Conservation (phyloP, 2,888 invertebrate genomes). For the Lottia scabra region DNA sequence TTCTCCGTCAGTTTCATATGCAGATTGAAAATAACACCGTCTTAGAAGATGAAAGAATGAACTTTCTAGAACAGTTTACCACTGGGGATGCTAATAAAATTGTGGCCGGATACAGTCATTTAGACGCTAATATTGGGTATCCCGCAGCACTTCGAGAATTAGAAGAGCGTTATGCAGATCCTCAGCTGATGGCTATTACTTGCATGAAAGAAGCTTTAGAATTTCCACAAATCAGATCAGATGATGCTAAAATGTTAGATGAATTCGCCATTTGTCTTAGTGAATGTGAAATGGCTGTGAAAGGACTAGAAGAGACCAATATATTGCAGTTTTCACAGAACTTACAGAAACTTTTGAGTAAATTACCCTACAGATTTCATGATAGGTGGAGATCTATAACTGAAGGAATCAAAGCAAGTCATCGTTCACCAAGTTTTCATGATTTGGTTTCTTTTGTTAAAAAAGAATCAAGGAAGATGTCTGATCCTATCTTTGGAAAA, state of each 20-base stretch:
- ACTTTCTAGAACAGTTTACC: conserved; percentile 24
- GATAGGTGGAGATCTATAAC: background rate
- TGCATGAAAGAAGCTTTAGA: background rate
- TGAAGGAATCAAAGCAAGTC: background rate
- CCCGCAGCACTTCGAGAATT: conserved; percentile 8
- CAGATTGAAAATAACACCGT: conserved; percentile 12
- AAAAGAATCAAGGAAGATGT: background rate
- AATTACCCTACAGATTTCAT: background rate
- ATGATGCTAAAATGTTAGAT: conserved; percentile 1
- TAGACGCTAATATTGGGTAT: conserved; percentile 17
- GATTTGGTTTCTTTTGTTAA: background rate
- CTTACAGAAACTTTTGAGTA: background rate
- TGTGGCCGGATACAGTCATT: conserved; percentile 15
- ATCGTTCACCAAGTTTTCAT: background rate
- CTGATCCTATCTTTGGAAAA: background rate
- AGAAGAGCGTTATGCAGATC: background rate
- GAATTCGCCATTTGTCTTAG: background rate
- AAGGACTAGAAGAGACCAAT: background rate
- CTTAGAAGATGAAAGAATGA: conserved; percentile 19
- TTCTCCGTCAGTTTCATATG: conserved; percentile 13
- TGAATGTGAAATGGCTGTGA: background rate
- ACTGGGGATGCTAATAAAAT: conserved; percentile 22
- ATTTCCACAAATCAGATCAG: background rate
- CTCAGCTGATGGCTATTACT: background rate
- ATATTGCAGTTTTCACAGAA: background rate